Evolutionary conservation across 2,797 vertebrate species (phyloP).

Genomic region (Siniperca obscura): DNA sequence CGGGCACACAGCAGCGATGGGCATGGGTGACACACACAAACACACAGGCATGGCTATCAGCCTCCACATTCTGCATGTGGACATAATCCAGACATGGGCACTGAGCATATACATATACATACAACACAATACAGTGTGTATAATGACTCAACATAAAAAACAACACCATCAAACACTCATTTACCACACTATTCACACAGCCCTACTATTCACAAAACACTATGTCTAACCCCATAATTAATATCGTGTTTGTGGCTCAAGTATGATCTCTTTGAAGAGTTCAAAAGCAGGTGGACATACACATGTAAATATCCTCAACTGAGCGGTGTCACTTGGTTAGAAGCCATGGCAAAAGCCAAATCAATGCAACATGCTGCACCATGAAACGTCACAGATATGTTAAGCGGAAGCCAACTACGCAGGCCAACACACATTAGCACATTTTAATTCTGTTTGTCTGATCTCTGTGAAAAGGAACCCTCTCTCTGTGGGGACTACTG

Average conservation of each 20-base stretch:
- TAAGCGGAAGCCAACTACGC: constrained; percentile 60
- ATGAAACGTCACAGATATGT: constrained; percentile 45
- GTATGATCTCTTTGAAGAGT: constrained; percentile 33
- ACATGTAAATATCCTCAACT: constrained; percentile 53
- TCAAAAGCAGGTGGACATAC: constrained; percentile 17
- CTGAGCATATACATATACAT: constrained; percentile 16
- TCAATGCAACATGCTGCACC: constrained; percentile 54
- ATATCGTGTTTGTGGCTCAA: constrained; percentile 2
- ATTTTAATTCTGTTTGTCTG: constrained; percentile 57
- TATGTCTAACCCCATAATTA: constrained; percentile 19
- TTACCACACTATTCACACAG: constrained; percentile 14
- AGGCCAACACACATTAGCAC: constrained; percentile 46
- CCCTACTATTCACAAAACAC: constrained; percentile 24
- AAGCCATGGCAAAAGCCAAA: constrained; percentile 55
- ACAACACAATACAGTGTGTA: not conserved
- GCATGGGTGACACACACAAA: constrained; percentile 6
- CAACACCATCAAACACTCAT: constrained; percentile 4
- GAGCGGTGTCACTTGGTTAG: constrained; percentile 46
- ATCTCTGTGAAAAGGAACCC: constrained; percentile 46
- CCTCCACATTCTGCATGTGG: constrained; percentile 31
- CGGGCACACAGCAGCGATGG: constrained; percentile 9
- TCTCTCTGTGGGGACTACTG: constrained; percentile 11
- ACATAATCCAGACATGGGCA: constrained; percentile 42
- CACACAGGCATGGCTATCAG: constrained; percentile 13
- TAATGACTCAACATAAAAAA: constrained; percentile 16